These are phyloP conservation scores for Teinopalpus imperialis DNA, from an alignment of 2,888 invertebrate species.

Conservation along the genomic window DNA sequence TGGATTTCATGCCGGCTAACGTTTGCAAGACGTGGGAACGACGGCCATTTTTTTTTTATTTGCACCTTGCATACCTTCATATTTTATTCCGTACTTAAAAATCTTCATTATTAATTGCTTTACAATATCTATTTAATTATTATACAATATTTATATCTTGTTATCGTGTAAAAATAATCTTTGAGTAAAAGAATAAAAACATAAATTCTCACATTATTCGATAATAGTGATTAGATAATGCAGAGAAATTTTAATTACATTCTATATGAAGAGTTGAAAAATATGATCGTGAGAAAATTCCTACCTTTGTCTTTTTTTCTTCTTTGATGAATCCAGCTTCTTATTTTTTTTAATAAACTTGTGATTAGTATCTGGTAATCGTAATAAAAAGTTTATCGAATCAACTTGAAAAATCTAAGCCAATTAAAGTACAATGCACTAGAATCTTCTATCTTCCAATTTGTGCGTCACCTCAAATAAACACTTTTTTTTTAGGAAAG, in stretches of 20 bases:
- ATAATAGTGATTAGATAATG: slow-evolving; percentile 23
- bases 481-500: too few species aligned
- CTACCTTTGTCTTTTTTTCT: too few species aligned
- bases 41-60: neutral
- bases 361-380: too few species aligned
- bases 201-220: slow-evolving; percentile 15
- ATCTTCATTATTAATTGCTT: neutral
- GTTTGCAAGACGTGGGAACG: slow-evolving; percentile 2
- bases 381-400: too few species aligned
- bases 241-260: slow-evolving; percentile 23
- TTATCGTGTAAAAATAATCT: slow-evolving; percentile 7
- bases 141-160: slow-evolving; percentile 20
- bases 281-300: slow-evolving; percentile 8
- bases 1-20: slow-evolving; percentile 5
- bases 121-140: neutral
- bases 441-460: too few species aligned
- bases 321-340: too few species aligned
- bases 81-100: neutral
- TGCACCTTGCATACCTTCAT: too few species aligned
- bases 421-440: too few species aligned
- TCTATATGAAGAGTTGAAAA: slow-evolving; percentile 2
- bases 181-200: slow-evolving; percentile 7
- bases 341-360: too few species aligned
- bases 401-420: too few species aligned
- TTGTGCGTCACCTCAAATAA: too few species aligned